Evolutionary conservation across 2,113 vertebrate genomes (phyloP).

Genomic region (Fregata magnificens): DNA sequence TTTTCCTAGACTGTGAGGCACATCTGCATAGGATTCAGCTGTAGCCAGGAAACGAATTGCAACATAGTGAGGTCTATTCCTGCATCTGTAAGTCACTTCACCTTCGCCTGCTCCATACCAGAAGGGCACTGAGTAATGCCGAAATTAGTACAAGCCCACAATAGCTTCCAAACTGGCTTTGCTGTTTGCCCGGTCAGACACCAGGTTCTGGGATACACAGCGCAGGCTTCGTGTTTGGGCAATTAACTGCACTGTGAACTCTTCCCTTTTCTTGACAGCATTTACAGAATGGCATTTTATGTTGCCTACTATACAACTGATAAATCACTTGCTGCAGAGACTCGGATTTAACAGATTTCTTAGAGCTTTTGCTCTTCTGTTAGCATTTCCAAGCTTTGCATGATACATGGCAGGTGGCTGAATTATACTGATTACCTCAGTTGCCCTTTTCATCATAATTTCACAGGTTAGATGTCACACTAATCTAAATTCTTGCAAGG

Average conservation of each 20-base stretch:
- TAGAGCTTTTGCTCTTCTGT: neutral
- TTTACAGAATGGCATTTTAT: neutral
- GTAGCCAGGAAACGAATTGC: neutral
- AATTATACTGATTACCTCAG: neutral
- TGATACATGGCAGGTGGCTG: neutral
- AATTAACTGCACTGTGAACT: neutral
- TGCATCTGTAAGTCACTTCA: neutral
- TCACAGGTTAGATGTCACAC: neutral
- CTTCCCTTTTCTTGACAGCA: neutral
- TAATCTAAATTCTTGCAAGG: neutral
- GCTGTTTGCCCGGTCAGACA: neutral
- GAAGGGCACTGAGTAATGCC: neutral
- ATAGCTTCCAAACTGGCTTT: neutral
- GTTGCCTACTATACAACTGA: neutral
- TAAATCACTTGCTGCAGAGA: neutral
- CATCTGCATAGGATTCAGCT: neutral
- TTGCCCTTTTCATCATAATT: neutral
- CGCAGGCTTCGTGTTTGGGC: neutral
- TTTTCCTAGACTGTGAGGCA: neutral
- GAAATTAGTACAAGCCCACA: neutral
- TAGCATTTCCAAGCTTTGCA: neutral
- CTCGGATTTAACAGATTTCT: accelerated
- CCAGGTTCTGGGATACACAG: neutral
- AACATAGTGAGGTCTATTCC: neutral
- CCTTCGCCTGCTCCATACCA: neutral